phyloP scores from a whole-genome alignment of 1,140 invertebrate species.

The Planococcus citri region DNA sequence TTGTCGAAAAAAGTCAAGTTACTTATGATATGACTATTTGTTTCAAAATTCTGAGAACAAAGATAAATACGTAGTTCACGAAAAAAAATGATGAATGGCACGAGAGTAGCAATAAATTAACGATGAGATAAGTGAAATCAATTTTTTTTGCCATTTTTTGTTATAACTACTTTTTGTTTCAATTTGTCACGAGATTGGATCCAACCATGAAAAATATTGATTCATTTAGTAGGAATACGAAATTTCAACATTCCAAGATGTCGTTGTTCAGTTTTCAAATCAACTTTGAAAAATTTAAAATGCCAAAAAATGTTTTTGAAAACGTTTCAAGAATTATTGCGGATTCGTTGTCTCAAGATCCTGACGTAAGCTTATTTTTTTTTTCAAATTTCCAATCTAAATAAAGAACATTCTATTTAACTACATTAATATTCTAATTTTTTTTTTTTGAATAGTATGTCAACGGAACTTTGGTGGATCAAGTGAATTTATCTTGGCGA shows the following conservation, averaged over 20 bases:
- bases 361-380: background rate
- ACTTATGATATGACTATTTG: too few relatives aligned
- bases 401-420: too few relatives aligned
- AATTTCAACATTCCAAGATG: too few relatives aligned
- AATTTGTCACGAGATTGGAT: too few relatives aligned
- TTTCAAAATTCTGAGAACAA: background rate
- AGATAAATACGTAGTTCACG: background rate
- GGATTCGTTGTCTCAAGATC: background rate
- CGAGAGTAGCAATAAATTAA: background rate
- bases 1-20: background rate
- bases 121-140: background rate
- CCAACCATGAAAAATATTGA: too few relatives aligned
- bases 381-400: too few relatives aligned
- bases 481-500: background rate
- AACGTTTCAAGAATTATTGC: background rate
- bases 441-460: background rate
- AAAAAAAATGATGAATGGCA: background rate
- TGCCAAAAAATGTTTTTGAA: background rate
- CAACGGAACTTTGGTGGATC: background rate
- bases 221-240: too few relatives aligned
- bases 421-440: too few relatives aligned
- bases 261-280: background rate
- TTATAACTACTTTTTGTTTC: too few relatives aligned
- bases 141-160: too few relatives aligned
- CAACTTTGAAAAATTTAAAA: conserved; percentile 3